Conservation (phyloP, 2,113 vertebrate species). For the Scortum barcoo region DNA sequence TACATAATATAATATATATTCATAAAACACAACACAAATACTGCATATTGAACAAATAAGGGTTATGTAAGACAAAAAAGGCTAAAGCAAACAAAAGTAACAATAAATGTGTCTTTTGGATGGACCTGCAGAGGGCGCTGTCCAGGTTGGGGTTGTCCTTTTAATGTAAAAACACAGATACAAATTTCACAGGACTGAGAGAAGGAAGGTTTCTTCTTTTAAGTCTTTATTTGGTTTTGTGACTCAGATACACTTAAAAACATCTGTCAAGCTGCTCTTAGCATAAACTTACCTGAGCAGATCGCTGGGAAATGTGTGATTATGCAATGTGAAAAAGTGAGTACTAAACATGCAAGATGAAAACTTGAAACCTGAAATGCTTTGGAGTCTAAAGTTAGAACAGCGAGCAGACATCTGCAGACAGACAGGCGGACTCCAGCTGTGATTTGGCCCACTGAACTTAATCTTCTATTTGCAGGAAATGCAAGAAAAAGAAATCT, state of each 20-base stretch:
- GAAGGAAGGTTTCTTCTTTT: background rate
- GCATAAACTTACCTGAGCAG: background rate
- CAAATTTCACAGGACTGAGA: too few relatives aligned
- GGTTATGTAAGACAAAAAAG: too few relatives aligned
- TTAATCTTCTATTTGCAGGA: background rate
- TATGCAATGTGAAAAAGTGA: background rate
- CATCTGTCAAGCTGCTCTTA: background rate
- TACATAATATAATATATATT: too few relatives aligned
- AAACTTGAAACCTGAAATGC: background rate
- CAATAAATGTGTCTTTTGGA: too few relatives aligned
- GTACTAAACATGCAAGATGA: background rate
- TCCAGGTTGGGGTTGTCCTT: too few relatives aligned
- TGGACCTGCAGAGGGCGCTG: too few relatives aligned
- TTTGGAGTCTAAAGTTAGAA: slow-evolving; percentile 14
- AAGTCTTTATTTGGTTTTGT: background rate
- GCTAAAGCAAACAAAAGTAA: too few relatives aligned
- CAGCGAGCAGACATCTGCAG: background rate
- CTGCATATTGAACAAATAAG: too few relatives aligned
- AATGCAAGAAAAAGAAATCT: background rate
- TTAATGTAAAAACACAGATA: too few relatives aligned
- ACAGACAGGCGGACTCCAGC: slow-evolving; percentile 6
- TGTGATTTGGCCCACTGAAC: slow-evolving; percentile 22
- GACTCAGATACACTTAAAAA: background rate
- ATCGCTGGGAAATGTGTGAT: background rate
- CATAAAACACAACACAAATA: too few relatives aligned